Evolutionary conservation across 2,888 invertebrate species (phyloP).

Genomic region (Ophion ellenae): DNA sequence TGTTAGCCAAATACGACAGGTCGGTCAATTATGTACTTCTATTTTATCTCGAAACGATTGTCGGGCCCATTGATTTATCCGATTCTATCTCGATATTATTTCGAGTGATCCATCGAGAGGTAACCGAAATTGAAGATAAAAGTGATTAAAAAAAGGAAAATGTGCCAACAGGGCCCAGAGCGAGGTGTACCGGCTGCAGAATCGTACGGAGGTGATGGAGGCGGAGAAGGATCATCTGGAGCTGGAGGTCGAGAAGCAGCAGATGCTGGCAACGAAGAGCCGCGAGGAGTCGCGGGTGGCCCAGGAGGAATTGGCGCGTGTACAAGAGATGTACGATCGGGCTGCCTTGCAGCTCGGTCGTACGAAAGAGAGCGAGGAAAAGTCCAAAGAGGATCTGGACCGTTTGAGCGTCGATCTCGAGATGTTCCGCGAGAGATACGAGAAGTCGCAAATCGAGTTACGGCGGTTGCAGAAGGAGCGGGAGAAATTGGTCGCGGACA

Average conservation of each 20-base stretch:
- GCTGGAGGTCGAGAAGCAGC: constrained; percentile 93
- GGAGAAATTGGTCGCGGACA: constrained; percentile 93
- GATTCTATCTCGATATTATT: background rate
- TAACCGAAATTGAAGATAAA: background rate
- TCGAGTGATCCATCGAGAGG: background rate
- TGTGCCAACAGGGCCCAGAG: constrained; percentile 90
- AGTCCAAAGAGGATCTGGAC: constrained; percentile 93
- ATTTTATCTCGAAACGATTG: background rate
- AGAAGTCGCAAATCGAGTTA: constrained; percentile 94
- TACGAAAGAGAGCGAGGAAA: constrained; percentile 95
- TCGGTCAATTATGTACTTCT: constrained; percentile 78
- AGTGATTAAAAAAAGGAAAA: background rate
- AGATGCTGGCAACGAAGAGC: constrained; percentile 90
- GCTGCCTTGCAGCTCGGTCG: constrained; percentile 93
- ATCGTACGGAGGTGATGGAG: constrained; percentile 93
- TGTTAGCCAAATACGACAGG: constrained; percentile 96
- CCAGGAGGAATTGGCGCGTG: constrained; percentile 93
- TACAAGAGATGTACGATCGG: constrained; percentile 95
- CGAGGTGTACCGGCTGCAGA: constrained; percentile 94
- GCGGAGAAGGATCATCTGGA: constrained; percentile 94
- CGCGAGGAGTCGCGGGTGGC: constrained; percentile 94
- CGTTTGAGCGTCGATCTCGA: constrained; percentile 92
- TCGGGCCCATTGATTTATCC: background rate
- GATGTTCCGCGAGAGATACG: constrained; percentile 94
- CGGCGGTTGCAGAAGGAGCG: constrained; percentile 93